Base-by-base conservation (phyloP, 1,140 invertebrate genomes). In the Adoxophyes honmai region DNA sequence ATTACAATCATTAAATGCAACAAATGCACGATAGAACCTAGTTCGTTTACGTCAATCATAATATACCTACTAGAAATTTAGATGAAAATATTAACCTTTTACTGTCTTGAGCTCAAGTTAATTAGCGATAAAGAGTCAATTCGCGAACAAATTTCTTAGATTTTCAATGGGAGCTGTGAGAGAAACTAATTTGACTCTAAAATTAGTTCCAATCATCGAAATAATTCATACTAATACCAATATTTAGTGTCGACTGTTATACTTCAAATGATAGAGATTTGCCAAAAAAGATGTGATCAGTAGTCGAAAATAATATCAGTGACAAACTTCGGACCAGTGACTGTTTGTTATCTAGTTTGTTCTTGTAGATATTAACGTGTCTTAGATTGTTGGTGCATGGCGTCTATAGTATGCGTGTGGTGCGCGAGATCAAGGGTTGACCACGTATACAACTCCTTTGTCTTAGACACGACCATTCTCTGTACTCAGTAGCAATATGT, bases 351-450 rank as follows among this genome's bases (percentile, higher is more conserved):
- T 73, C 62, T 80, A 77, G 72, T 78, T 61, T 78, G 81, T 85
- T 86, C 75, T 76, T 48, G 80, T 83, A 85, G 81, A 75, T 75
- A 73, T 71, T 71, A 63, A 70, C 55, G 77, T 77, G 78, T 84
- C 77, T 80, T 87, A 88, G 82, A 83, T 81, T 83, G 82, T 84
- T 86, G 73, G 74, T 82, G 75, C 76, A 76, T 80, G 75, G 75
- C 77, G 67, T 73, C 70, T 81, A 62, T 65, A 73, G 68, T 72
- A 59, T 70, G 63, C 72, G 62, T 67, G 69, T 53, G 18, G 38
- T 57, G 62, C 59, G 64, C 48, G 68, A 74, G 65, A 62, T 66
- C 65, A 70, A 59, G 62, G 58, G 4, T 39, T 39, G 10, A 39
- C n/a, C 1, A 7, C 38, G 1, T 16, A 8, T 15, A n/a, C n/a